Percentiles rank a stretch among this genome's conserved stretches.
Evolutionary conservation across 2,888 invertebrate genomes (phyloP).

Genomic region (Microplitis deprimator): DNA sequence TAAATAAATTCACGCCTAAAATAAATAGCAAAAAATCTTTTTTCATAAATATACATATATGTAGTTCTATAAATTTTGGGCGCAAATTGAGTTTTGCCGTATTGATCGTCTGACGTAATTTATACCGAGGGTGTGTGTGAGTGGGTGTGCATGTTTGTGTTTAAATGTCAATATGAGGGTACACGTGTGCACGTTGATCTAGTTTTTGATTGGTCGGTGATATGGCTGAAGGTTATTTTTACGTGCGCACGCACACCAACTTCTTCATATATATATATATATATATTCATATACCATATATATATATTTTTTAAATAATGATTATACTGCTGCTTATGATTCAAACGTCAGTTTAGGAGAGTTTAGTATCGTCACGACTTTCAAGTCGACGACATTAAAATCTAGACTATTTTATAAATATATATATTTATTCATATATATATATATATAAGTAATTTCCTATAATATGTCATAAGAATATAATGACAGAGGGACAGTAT

Average conservation of each 20-base stretch:
- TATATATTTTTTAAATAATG: neutral
- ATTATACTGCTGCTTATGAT: neutral
- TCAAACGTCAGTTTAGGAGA: conserved; percentile 3
- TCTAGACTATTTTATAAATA: neutral
- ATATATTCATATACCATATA: too few relatives aligned
- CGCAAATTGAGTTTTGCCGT: neutral
- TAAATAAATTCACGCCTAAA: too few relatives aligned
- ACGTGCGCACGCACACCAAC: neutral
- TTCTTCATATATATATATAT: neutral
- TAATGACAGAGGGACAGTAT: neutral
- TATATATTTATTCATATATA: neutral
- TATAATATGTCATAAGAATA: neutral
- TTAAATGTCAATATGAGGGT: neutral
- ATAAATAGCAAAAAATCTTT: neutral
- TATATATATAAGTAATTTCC: neutral
- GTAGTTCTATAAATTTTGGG: neutral
- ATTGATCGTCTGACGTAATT: neutral
- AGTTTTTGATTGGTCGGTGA: neutral
- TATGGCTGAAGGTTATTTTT: neutral
- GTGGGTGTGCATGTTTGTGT: neutral
- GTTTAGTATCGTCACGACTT: conserved; percentile 7
- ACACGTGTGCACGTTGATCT: neutral
- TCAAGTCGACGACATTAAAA: neutral
- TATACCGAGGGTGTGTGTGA: neutral
- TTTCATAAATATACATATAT: neutral